Base-by-base conservation (phyloP, 2,797 vertebrate species). In the Naso thynnoides region DNA sequence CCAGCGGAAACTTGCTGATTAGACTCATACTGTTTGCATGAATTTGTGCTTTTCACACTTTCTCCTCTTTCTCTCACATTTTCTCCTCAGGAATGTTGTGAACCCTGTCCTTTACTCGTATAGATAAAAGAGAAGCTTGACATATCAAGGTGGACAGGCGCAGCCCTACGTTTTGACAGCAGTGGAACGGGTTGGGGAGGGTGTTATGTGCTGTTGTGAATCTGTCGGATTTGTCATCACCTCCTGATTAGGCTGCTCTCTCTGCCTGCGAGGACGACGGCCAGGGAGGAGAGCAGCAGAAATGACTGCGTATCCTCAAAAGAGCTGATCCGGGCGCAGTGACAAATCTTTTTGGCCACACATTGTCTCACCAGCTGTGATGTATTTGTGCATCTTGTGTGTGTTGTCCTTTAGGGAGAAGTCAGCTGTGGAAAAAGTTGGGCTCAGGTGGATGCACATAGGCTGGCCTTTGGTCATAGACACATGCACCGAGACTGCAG, bases 191-290 rank as follows among this genome's bases (percentile, higher is more conserved):
- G 41, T 65, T 47, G 7, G 64, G 53, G 69, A 73, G 78, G 76
- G 86, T 89, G 88, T 89, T 78, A 73, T 81, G 67, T 57, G 79
- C 55, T 63, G 82, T 73, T 85, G 74, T 56, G 75, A 83, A 78
- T 60, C 65, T 83, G 83, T 70, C 81, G 6, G 54, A 33, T 29
- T 77, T 88, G 87, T 90, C 91, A 85, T 89, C 91, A 77, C 86
- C 87, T 88, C 82, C 58, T 75, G 88, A 85, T 90, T 58, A 87
- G 58, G 73, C 83, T 73, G 77, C 78, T 73, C 49, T 85, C 74
- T 79, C 76, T 56, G 78, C 76, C 73, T 80, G 64, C 41, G 84
- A 89, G 73, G 77, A 76, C 9, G 14, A 70, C 9, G 49, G 16
- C 33, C 0, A 2, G 10, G 55, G 48, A 55, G 47, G 53, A 62